These are phyloP conservation scores for Oryzias woworae DNA, from an alignment of 2,113 vertebrate species.

Conservation along the genomic window DNA sequence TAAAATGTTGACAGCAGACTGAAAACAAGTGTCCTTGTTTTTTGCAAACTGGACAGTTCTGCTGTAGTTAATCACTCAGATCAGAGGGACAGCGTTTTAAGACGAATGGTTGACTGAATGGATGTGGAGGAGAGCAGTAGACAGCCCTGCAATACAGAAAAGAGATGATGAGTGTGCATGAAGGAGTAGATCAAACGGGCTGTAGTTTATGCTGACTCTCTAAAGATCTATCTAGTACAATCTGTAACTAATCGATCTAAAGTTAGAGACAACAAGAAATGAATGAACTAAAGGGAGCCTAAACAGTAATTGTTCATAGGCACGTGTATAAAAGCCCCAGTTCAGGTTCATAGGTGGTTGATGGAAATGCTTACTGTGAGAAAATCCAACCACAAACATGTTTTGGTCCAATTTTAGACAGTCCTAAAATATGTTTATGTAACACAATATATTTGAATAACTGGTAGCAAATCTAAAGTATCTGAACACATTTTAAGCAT, in stretches of 20 bases:
- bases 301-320: constrained; percentile 53
- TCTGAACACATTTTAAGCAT: too few species aligned
- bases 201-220: constrained; percentile 82
- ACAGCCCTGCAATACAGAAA: constrained; percentile 60
- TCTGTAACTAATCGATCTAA: constrained; percentile 83
- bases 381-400: background rate
- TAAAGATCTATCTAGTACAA: constrained; percentile 79
- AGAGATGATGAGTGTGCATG: constrained; percentile 75
- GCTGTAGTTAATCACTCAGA: constrained; percentile 80
- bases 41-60: constrained; percentile 79
- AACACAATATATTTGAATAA: too few species aligned
- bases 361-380: constrained; percentile 2
- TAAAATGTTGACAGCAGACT: constrained; percentile 79
- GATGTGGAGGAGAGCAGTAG: constrained; percentile 69
- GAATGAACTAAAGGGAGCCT: constrained; percentile 48
- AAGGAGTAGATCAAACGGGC: constrained; percentile 75
- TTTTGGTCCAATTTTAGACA: background rate
- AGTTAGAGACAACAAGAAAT: constrained; percentile 68
- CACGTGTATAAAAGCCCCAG: constrained; percentile 41
- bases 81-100: constrained; percentile 74
- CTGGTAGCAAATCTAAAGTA: too few species aligned
- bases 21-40: constrained; percentile 77
- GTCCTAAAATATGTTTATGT: too few species aligned
- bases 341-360: constrained; percentile 13
- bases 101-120: constrained; percentile 76